Percentiles rank a stretch among this genome's conserved stretches.
Evolutionary conservation across 2,113 vertebrate species (phyloP).

Genomic region (Sceloporus tristichus): DNA sequence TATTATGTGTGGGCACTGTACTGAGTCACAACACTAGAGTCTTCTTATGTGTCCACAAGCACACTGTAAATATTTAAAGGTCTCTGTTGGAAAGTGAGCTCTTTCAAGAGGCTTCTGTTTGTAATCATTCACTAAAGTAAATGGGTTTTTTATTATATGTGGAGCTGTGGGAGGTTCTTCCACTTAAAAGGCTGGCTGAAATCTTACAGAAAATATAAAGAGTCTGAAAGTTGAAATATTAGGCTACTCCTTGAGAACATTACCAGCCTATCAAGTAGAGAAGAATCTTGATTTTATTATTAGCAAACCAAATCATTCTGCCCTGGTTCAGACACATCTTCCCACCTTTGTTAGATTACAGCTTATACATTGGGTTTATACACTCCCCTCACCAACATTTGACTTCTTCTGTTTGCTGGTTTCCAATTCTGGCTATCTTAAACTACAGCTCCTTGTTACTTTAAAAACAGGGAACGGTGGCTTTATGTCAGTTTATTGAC

Average conservation of each 20-base stretch:
- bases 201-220: not conserved
- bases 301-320: not conserved
- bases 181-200: conserved; percentile 41
- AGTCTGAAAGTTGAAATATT: conserved; percentile 8
- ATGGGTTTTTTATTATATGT: conserved; percentile 53
- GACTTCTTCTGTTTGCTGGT: too few species aligned
- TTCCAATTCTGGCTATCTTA: not conserved
- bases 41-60: conserved; percentile 34
- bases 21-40: not conserved
- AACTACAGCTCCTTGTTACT: not conserved
- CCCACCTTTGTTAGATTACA: not conserved
- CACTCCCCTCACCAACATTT: too few species aligned
- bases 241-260: not conserved
- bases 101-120: conserved; percentile 71
- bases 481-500: not conserved
- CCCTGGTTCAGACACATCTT: not conserved
- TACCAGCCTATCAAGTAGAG: fast-evolving
- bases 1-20: not conserved
- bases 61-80: conserved; percentile 72
- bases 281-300: not conserved
- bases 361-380: too few species aligned
- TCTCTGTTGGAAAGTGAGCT: conserved; percentile 54
- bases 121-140: conserved; percentile 62
- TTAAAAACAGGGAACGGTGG: not conserved
- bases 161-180: conserved; percentile 45